These are phyloP conservation scores for Drosophila recens DNA, from an alignment of 2,888 invertebrate genomes.

Conservation along the genomic window DNA sequence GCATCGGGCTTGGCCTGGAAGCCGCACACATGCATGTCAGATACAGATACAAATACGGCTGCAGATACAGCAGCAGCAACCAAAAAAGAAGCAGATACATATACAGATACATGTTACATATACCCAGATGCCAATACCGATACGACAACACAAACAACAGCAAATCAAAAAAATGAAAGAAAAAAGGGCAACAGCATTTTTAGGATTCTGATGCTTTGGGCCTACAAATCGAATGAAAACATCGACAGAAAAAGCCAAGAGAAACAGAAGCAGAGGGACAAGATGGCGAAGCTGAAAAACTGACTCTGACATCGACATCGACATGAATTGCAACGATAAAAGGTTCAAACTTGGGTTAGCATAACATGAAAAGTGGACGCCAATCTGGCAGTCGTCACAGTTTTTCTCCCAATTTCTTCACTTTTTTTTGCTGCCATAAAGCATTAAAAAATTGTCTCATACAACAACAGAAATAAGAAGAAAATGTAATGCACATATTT, in stretches of 20 bases:
- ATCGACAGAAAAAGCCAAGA: conserved; percentile 14
- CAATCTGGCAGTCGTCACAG: conserved; percentile 66
- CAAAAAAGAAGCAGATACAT: conserved; percentile 10
- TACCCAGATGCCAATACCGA: conserved; percentile 62
- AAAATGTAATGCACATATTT: conserved; percentile 27
- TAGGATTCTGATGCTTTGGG: conserved; percentile 71
- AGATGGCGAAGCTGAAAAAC: conserved; percentile 16
- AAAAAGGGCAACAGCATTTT: conserved; percentile 68
- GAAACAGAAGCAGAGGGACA: conserved; percentile 14
- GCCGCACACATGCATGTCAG: conserved; percentile 50
- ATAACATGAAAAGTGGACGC: conserved; percentile 75
- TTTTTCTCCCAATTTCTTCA: not conserved
- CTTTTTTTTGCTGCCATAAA: not conserved
- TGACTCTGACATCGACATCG: conserved; percentile 53
- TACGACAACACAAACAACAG: conserved; percentile 22
- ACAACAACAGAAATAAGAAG: conserved; percentile 7
- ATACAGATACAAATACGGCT: not conserved
- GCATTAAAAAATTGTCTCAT: conserved; percentile 21
- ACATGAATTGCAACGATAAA: conserved; percentile 67
- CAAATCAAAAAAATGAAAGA: conserved; percentile 18
- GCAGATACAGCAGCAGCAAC: not conserved
- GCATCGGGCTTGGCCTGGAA: conserved; percentile 39
- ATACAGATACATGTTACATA: conserved; percentile 39
- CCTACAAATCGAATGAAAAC: conserved; percentile 63
- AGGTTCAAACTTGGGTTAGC: conserved; percentile 51